These are phyloP conservation scores for Chalcosyrphus nemorum DNA, from an alignment of 2,888 invertebrate genomes.

Conservation along the genomic window DNA sequence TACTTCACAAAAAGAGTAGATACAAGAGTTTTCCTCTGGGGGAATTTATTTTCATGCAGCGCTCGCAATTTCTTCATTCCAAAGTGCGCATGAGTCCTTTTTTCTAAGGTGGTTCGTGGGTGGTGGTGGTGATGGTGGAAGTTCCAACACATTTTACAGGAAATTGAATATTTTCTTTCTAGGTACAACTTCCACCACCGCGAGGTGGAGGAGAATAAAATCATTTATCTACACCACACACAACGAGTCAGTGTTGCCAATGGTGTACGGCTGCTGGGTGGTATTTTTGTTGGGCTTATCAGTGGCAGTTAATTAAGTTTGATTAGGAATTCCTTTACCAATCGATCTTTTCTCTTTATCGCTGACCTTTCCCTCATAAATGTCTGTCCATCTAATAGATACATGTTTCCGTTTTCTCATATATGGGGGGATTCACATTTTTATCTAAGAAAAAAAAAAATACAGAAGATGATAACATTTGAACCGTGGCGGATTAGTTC, in stretches of 20 bases:
- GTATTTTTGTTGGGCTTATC: conserved; percentile 25
- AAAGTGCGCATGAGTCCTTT: conserved; percentile 11
- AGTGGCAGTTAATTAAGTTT: conserved; percentile 29
- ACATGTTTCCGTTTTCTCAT: conserved; percentile 19
- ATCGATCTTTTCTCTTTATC: conserved; percentile 44
- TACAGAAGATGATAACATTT: conserved; percentile 72
- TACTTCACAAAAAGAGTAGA: conserved; percentile 25
- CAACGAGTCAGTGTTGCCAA: conserved; percentile 46
- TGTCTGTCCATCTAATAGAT: conserved; percentile 18
- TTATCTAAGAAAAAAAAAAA: conserved; percentile 57
- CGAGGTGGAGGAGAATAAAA: not conserved
- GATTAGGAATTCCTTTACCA: conserved; percentile 35
- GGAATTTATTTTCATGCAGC: conserved; percentile 1
- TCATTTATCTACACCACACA: not conserved
- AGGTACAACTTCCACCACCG: not conserved
- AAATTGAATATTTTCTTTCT: conserved; percentile 19
- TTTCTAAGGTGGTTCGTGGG: not conserved
- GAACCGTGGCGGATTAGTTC: conserved; percentile 57
- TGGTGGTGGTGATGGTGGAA: conserved; percentile 5
- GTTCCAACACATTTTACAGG: conserved; percentile 24
- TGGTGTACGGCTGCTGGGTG: not conserved
- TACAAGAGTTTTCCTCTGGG: conserved; percentile 9
- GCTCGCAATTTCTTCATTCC: not conserved
- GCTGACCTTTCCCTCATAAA: conserved; percentile 51
- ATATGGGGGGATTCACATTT: conserved; percentile 27